A percentile compares a stretch with the other conserved stretches of the same genome.
Evolutionary conservation across 64 coral and sea anemone genomes (phyloP).

Genomic region (Orbicella faveolata): DNA sequence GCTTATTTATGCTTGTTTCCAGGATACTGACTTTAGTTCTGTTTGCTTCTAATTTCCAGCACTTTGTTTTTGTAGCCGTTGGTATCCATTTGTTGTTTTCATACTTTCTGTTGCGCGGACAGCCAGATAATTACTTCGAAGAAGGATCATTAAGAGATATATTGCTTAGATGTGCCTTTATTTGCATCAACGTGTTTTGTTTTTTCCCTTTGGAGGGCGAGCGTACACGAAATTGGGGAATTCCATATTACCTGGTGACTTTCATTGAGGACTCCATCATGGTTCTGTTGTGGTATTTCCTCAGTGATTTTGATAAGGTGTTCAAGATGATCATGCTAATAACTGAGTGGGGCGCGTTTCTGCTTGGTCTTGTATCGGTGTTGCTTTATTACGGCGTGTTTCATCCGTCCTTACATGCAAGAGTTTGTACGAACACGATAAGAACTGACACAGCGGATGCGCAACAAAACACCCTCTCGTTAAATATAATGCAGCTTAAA

Average conservation of each 20-base stretch:
- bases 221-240: background rate
- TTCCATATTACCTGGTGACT: background rate
- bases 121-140: background rate
- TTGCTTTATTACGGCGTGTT: background rate
- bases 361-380: background rate
- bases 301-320: background rate
- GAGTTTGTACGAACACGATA: background rate
- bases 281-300: background rate
- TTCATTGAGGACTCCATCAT: constrained; percentile 23
- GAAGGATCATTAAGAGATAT: background rate
- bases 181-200: constrained; percentile 3
- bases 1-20: constrained; percentile 7
- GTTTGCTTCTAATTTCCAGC: background rate
- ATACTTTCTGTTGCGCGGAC: background rate
- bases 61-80: background rate
- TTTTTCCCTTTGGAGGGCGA: constrained; percentile 33
- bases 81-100: constrained; percentile 1
- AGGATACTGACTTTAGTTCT: constrained; percentile 3
- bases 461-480: too few relatives aligned
- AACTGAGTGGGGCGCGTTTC: background rate
- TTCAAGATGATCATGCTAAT: background rate
- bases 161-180: constrained; percentile 2
- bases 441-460: background rate
- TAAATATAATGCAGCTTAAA: too few relatives aligned
- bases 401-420: background rate